Evolutionary conservation across 2,888 invertebrate genomes (phyloP).

Genomic region (Caenorhabditis virilis): DNA sequence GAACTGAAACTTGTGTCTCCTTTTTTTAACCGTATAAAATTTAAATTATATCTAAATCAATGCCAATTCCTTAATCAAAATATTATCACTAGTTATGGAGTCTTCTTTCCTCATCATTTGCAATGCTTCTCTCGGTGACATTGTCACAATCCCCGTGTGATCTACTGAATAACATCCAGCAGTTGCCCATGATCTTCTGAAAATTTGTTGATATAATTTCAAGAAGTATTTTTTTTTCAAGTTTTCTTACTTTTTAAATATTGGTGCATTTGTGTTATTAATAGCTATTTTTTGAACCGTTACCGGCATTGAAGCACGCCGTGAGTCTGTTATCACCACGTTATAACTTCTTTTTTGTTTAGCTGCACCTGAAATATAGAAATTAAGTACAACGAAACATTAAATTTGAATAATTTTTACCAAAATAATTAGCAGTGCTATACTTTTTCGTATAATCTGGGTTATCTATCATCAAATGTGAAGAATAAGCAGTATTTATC

Average conservation of each 20-base stretch:
- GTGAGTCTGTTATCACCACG: conserved; percentile 19
- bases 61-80: conserved; percentile 29
- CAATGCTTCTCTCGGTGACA: conserved; percentile 29
- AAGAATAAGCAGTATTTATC: conserved; percentile 30
- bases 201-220: neutral
- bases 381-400: neutral
- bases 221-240: neutral
- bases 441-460: conserved; percentile 31
- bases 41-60: conserved; percentile 9
- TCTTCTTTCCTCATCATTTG: conserved; percentile 33
- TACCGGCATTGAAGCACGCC: conserved; percentile 31
- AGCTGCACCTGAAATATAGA: conserved; percentile 1
- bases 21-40: neutral
- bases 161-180: conserved; percentile 29
- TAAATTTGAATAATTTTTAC: neutral
- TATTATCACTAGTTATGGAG: conserved; percentile 33
- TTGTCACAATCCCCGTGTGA: conserved; percentile 24
- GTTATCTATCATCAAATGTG: conserved; percentile 30
- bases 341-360: conserved; percentile 27
- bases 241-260: conserved; percentile 25
- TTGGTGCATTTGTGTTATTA: conserved; percentile 18
- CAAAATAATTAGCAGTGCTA: conserved; percentile 23
- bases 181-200: conserved; percentile 32
- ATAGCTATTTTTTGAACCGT: conserved; percentile 17
- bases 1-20: no score